phyloP scores from a whole-genome alignment of 1,140 invertebrate species.

The Brachionus rubens region DNA sequence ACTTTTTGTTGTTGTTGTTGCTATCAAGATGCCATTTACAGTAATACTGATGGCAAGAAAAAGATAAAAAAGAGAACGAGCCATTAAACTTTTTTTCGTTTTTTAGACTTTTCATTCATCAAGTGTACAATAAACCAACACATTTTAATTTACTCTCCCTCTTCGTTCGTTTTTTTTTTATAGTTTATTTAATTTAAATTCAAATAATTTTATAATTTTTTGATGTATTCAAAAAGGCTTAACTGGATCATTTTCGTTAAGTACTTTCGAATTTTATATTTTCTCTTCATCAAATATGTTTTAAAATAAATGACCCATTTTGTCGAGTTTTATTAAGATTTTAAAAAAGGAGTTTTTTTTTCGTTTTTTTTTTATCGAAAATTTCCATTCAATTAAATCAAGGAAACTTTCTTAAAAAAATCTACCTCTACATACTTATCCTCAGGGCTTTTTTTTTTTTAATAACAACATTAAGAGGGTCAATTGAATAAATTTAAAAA shows the following conservation, averaged over 20 bases:
- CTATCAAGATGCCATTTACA: slow-evolving; percentile 30
- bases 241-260: neutral
- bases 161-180: too few relatives aligned
- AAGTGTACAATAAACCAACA: too few relatives aligned
- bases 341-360: neutral
- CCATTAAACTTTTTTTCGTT: too few relatives aligned
- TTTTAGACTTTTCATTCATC: too few relatives aligned
- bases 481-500: slow-evolving; percentile 16
- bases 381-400: neutral
- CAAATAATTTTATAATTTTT: neutral
- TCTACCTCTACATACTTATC: too few relatives aligned
- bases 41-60: neutral
- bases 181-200: neutral
- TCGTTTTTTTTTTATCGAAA: too few relatives aligned
- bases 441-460: too few relatives aligned
- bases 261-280: neutral
- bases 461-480: neutral
- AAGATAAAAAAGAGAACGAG: too few relatives aligned
- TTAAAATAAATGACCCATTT: slow-evolving; percentile 11
- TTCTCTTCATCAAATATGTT: too few relatives aligned
- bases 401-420: neutral
- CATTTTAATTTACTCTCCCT: neutral
- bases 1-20: neutral
- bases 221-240: neutral
- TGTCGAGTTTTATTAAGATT: neutral